Evolutionary conservation across 2,113 vertebrate genomes (phyloP), one percentile per base, ranked within the genome.

Genomic region (Catharus bicknelli): DNA sequence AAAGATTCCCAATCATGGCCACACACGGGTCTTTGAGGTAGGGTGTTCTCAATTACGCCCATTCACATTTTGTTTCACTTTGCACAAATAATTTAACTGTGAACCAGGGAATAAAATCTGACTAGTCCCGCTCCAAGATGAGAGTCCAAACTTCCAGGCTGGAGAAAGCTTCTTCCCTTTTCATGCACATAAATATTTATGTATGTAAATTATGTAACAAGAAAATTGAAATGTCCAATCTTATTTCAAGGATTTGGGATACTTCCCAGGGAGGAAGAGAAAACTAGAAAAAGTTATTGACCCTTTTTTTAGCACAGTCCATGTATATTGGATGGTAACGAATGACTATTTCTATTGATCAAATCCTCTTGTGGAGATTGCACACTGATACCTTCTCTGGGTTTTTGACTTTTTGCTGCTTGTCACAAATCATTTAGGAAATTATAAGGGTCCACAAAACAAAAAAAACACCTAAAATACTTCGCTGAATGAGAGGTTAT

Each of bases 61-160:
- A 0, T 40, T 77, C 51, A 74, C 22, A 48, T 76, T 69, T 25
- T 74, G 18, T 69, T 91, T 90, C 64, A 45, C 8, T 83, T 76
- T 84, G 10, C 6, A 58, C 6, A 2, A 84, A 81, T 66, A 69
- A 84, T 53, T 57, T 66, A 81, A 57, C 18, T 22, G 11, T 67
- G 16, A 5, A 78, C 29, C 5, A 45, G 10, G 25, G 47, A 78
- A 62, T 54, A 54, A 87, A 87, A 78, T 69, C 26, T 68, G 30
- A 64, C 40, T 93, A 43, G 69, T 8, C 26, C 3, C 66, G 8
- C 21, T 81, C 42, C 47, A 27, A 70, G 7, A 26, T 20, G n/a
- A 47, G 8, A 84, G 19, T 62, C 42, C 0, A 0, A 48, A 58
- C 3, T 8, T 67, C 19, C 68, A 58, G 11, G 18, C 3, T 85